Conservation (phyloP, 2,797 vertebrate species). For the Prunella strophiata region DNA sequence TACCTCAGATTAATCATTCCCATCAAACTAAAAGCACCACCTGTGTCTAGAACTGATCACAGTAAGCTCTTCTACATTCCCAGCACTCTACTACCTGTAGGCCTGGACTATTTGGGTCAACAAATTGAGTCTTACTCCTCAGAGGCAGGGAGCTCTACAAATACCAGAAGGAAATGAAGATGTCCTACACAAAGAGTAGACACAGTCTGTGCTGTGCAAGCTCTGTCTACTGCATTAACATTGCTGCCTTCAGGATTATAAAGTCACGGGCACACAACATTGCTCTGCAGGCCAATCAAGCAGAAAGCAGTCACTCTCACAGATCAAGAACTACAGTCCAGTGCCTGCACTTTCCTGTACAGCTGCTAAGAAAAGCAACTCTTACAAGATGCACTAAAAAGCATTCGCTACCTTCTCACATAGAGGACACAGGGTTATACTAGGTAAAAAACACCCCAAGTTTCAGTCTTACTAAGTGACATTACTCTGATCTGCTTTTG, state of each 20-base stretch:
- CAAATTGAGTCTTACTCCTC: background rate
- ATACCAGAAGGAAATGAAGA: background rate
- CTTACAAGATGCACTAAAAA: background rate
- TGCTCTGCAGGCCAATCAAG: background rate
- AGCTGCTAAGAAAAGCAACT: background rate
- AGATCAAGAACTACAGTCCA: background rate
- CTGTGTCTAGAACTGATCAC: background rate
- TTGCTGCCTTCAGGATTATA: background rate
- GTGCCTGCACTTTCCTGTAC: background rate
- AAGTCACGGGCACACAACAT: background rate
- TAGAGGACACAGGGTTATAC: background rate
- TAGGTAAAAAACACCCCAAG: background rate
- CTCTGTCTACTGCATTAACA: background rate
- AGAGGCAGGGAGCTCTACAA: background rate
- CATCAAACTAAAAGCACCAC: background rate
- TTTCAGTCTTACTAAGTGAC: background rate
- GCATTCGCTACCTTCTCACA: background rate
- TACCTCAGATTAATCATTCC: background rate
- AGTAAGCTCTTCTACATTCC: background rate
- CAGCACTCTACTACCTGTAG: background rate
- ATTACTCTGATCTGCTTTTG: background rate
- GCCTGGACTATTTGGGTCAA: background rate
- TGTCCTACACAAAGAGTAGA: background rate
- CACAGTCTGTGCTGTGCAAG: background rate
- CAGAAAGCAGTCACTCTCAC: background rate